Evolutionary conservation across 2,797 vertebrate genomes (phyloP).

Genomic region (Balearica regulorum): DNA sequence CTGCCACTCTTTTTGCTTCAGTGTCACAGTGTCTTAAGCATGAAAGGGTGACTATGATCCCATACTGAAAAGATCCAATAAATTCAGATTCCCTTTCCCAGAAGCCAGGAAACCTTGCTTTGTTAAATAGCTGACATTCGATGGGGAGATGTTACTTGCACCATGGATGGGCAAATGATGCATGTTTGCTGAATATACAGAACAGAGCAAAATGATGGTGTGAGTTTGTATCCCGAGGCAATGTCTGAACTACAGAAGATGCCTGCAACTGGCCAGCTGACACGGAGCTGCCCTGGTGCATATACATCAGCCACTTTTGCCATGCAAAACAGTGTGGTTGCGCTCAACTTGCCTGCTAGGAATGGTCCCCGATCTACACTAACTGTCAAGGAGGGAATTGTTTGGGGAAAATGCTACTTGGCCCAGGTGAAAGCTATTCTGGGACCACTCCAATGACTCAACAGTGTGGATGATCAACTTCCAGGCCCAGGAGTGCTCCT

Average conservation of each 20-base stretch:
- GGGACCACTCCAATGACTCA: not conserved
- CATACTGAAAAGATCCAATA: not conserved
- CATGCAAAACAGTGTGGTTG: not conserved
- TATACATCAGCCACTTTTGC: not conserved
- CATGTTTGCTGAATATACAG: not conserved
- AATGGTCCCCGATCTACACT: not conserved
- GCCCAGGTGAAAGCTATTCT: not conserved
- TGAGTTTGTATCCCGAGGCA: not conserved
- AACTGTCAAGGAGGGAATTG: not conserved
- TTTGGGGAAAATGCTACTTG: not conserved
- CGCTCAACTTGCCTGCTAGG: not conserved
- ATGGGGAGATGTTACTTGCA: not conserved
- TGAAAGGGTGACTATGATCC: not conserved
- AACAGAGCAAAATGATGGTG: not conserved
- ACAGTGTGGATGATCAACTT: not conserved
- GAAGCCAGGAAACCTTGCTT: not conserved
- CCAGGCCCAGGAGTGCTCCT: not conserved
- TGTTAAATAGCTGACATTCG: not conserved
- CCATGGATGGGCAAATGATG: not conserved
- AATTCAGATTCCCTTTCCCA: not conserved
- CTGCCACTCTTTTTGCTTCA: not conserved
- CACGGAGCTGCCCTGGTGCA: accelerated
- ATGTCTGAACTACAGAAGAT: not conserved
- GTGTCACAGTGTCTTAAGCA: not conserved
- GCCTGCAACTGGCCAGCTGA: not conserved